Evolutionary conservation across 35 echinoderm and acorn worm species (phyloP).

Genomic region (Ptychodera flava): DNA sequence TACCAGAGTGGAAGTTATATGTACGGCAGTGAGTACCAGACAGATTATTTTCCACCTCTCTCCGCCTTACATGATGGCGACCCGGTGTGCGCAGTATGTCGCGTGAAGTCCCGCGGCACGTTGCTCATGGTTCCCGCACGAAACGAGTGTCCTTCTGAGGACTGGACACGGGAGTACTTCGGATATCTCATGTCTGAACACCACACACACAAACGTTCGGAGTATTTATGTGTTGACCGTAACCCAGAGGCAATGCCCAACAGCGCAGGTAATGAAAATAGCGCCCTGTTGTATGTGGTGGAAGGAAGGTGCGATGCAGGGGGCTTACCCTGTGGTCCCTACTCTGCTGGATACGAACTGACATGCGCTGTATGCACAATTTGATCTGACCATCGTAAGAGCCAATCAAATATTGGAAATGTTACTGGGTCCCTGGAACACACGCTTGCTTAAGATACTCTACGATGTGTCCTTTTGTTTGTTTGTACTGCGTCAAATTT

Average conservation of each 20-base stretch:
- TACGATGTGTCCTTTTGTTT: too few species aligned
- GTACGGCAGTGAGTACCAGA: not conserved
- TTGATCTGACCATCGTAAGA: too few species aligned
- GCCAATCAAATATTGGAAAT: too few species aligned
- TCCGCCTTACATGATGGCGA: not conserved
- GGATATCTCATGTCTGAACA: constrained; percentile 30
- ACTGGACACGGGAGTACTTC: constrained; percentile 57
- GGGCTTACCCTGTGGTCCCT: constrained; percentile 33
- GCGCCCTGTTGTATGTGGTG: constrained; percentile 13
- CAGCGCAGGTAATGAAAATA: constrained; percentile 6
- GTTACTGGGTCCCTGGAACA: too few species aligned
- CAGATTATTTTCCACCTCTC: not conserved
- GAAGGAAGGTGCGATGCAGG: constrained; percentile 19
- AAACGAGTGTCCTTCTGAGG: constrained; percentile 29
- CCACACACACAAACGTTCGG: constrained; percentile 19
- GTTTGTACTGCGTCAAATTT: too few species aligned
- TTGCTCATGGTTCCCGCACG: constrained; percentile 40
- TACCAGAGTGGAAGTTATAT: not conserved
- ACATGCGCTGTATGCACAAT: constrained; percentile 56
- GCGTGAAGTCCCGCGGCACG: constrained; percentile 12
- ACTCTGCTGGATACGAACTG: constrained; percentile 47
- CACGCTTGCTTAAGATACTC: too few species aligned
- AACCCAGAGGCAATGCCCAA: constrained; percentile 15
- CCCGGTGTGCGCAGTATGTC: constrained; percentile 42
- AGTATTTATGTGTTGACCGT: constrained; percentile 43